phyloP scores from a whole-genome alignment of 2,113 vertebrate species.

The Rhinogobius similis region DNA sequence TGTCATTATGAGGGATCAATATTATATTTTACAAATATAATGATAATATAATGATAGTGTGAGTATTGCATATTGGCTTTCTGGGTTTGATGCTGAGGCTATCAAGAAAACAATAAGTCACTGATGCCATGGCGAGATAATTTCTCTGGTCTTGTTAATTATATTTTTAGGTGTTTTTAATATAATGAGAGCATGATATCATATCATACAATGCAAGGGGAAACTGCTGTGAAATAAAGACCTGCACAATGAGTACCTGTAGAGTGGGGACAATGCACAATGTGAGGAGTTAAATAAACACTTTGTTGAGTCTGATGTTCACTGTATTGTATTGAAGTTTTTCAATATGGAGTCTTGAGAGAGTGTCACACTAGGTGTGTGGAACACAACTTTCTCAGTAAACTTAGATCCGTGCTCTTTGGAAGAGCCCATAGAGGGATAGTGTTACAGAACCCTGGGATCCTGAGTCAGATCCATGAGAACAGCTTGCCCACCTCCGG shows the following conservation, averaged over 20 bases:
- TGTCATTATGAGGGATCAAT: not conserved
- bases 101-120: slow-evolving; percentile 52
- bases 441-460: slow-evolving; percentile 66
- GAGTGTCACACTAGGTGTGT: slow-evolving; percentile 15
- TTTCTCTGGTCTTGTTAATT: slow-evolving; percentile 55
- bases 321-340: not conserved
- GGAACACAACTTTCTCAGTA: slow-evolving; percentile 65
- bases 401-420: slow-evolving; percentile 52
- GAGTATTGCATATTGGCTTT: not conserved
- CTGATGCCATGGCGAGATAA: slow-evolving; percentile 29
- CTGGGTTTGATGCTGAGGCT: slow-evolving; percentile 27
- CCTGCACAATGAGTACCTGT: slow-evolving; percentile 9
- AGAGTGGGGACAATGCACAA: not conserved
- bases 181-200: not conserved
- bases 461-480: slow-evolving; percentile 59
- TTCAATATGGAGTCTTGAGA: slow-evolving; percentile 10
- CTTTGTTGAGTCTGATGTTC: not conserved
- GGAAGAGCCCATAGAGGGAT: slow-evolving; percentile 59
- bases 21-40: not conserved
- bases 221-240: not conserved
- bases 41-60: not conserved
- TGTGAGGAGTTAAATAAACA: not conserved
- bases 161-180: slow-evolving; percentile 19
- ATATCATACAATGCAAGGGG: slow-evolving; percentile 21
- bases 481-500: slow-evolving; percentile 56